Evolutionary conservation across 2,888 invertebrate genomes (phyloP), one percentile per base, ranked within the genome.

Genomic region (Bombylius major): DNA sequence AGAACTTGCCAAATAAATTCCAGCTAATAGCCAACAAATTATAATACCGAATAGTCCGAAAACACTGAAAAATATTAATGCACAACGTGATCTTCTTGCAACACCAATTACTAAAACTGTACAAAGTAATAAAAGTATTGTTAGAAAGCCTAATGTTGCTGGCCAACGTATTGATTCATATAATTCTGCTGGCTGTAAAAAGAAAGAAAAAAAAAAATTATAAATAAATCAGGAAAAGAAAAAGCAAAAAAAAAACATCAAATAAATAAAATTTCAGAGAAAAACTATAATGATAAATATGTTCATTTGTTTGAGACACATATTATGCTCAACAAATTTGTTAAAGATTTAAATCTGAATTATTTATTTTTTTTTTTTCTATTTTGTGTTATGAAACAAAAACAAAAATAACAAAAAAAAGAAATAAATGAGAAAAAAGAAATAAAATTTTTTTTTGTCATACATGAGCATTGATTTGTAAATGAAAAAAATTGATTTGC

Each of bases 31-130:
- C 89, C 93, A 95, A 64, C 91, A 90, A 52, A 75, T 67, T 59
- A 74, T 75, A 55, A 75, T 72, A 60, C 73, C 73, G 62, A 75
- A 73, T 50, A 89, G 76, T 46, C 87, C 85, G 71, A 90, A 84
- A 59, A 93, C 93, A 61, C 90, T 90, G 65, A 93, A 90, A 79
- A 89, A 84, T 68, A 94, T 87, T 59, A 95, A 80, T 52, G 91
- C 88, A 68, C 92, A 91, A 54, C 93, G 82, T 50, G 90, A 92
- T 57, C 73, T 69, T 53, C 75, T 66, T 33, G 73, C 74, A 44
- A 75, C 73, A n/a, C 75, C 75, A 62, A 75, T 75, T 33, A 75
- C 73, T 56, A 75, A 63, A 7, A 75, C 67, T 4, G 73, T 71
- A 62, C 75, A 75, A 9, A 75, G 64, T 53, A 75, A 63, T 46